Base-by-base conservation (phyloP, 1,140 invertebrate genomes). In the Lineus longissimus region DNA sequence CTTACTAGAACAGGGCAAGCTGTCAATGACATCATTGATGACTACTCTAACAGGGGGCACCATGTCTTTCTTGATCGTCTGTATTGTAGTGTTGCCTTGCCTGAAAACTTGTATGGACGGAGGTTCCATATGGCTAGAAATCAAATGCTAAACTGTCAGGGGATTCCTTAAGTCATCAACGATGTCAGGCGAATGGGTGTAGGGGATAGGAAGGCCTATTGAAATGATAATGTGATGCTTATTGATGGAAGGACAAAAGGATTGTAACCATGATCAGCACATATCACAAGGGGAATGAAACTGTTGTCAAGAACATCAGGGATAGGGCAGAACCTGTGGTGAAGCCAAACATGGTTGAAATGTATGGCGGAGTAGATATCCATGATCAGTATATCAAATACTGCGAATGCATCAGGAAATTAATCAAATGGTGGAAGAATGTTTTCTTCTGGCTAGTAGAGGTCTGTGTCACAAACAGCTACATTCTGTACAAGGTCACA, bases 51-150 rank as follows among this genome's bases (percentile, higher is more conserved):
- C 22, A 47, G 51, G 31, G 36, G 55, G 25, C 67, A 66, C 31
- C 57, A 66, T 40, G 40, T 69, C 9, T 69, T 62, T 55, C 58
- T 61, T 31, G 67, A 69, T 61, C 62, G 63, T 19, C 64, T 63
- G 22, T 69, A 62, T 41, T 61, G 55, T 25, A 63, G 61, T 15
- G 59, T 69, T 25, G 27, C 19, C 7, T 57, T 69, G 51, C 47
- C 57, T 7, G 33, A 60, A 43, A 19, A 56, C 17, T 58, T 69
- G 19, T 29, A 51, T 17, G 40, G 59, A 22, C 33, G 36, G 23
- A 45, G 51, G 2, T 61, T 54, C 6, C 60, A 64, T 41, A 23
- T 58, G 4, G 63, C 63, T 55, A 60, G 60, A 22, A 66, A 63
- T 57, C 9, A 47, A n/a, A 43, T 19, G 58, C 13, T 40, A 13